Evolutionary conservation across 2,888 invertebrate species (phyloP).

Genomic region (Erebia epiphron): DNA sequence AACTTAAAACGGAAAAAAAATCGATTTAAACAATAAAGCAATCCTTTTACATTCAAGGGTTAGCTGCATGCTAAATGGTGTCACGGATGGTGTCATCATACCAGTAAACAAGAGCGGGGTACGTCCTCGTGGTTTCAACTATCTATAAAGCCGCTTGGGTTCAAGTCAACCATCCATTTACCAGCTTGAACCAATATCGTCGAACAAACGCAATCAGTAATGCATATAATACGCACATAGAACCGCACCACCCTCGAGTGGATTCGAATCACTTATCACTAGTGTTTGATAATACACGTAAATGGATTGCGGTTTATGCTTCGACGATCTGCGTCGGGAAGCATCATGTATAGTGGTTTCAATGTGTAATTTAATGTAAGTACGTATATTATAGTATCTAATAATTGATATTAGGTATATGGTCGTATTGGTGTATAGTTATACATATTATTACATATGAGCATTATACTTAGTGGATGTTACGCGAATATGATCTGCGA

Average conservation of each 20-base stretch:
- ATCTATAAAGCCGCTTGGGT: neutral
- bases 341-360: slow-evolving; percentile 38
- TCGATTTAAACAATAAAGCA: too few species aligned
- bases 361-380: slow-evolving; percentile 33
- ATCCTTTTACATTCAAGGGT: too few species aligned
- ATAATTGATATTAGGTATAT: slow-evolving; percentile 1
- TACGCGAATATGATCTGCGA: neutral
- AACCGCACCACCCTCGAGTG: slow-evolving; percentile 21
- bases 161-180: neutral
- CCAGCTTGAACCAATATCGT: neutral
- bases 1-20: too few species aligned
- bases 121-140: too few species aligned
- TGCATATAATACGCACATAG: slow-evolving; percentile 18
- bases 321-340: slow-evolving; percentile 37
- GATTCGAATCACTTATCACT: slow-evolving; percentile 37
- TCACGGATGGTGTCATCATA: too few species aligned
- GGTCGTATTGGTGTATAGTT: neutral
- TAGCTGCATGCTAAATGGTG: too few species aligned
- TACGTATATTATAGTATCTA: neutral
- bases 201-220: slow-evolving; percentile 1
- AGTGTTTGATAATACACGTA: slow-evolving; percentile 38
- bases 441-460: neutral
- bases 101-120: too few species aligned
- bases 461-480: slow-evolving; percentile 9
- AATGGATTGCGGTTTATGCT: slow-evolving; percentile 41